Base-by-base conservation (phyloP, 1,140 invertebrate genomes). In the Nasonia longicornis region DNA sequence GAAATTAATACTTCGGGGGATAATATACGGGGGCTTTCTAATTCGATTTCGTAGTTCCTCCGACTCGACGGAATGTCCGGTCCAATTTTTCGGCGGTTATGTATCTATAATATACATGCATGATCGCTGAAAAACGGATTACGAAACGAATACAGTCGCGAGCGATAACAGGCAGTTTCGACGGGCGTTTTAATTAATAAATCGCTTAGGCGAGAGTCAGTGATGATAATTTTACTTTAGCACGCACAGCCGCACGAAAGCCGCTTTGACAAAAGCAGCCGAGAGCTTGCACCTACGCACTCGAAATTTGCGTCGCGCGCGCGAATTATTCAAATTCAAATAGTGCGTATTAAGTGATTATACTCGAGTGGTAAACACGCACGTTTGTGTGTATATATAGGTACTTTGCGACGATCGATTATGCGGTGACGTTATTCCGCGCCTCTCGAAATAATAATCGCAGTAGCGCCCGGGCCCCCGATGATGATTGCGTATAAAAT, bases 341-440 rank as follows among this genome's bases (percentile, higher is more conserved):
- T 29, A 29, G 29, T 63, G 45, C 72, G 48, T n/a, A 74, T 74
- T 63, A 74, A 74, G 72, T 58, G 72, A 58, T 74, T 58, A 74
- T 74, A 74, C 12, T 63, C 29, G 22, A 35, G 45, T 35, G 16
- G 26, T 67, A 29, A 29, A 67, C 22, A 45, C 22, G 72, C 14
- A 6, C 31, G 31, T 35, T 35, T 35, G 31, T 35, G 4, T 26
- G 26, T 74, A 42, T 11, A 31, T 67, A 29, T 29, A 12, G 66
- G 26, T 22, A 29, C 71, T 22, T 29, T 58, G 52, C 4, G 10
- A 29, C 71, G 71, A 48, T 52, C 72, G 72, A 76, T 63, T 35
- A 75, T 58, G 29, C 58, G 73, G 52, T 74, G 22, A 45, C 69
- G 35, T 71, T 69, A 72, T 45, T 72, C 42, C 38, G 1, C 26